Evolutionary conservation across 2,888 invertebrate species (phyloP).

Genomic region (Proisotoma minuta): DNA sequence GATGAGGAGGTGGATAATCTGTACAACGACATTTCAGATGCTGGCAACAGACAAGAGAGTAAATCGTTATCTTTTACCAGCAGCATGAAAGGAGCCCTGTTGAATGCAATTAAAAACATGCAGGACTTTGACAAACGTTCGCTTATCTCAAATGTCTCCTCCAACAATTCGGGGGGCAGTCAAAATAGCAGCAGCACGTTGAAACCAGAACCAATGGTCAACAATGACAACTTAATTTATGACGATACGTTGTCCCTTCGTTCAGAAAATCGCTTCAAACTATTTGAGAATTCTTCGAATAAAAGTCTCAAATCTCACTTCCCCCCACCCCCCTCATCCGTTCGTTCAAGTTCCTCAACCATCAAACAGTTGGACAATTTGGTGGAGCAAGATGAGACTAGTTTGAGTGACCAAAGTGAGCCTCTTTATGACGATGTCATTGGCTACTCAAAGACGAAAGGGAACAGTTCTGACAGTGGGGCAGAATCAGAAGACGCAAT

Average conservation of each 20-base stretch:
- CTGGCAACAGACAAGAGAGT: neutral
- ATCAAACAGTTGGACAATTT: constrained; percentile 2
- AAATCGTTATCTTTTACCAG: constrained; percentile 22
- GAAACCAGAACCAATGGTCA: neutral
- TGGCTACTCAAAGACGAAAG: constrained; percentile 23
- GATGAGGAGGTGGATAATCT: constrained; percentile 37
- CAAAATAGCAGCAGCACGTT: constrained; percentile 8
- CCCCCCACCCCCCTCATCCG: constrained; percentile 9
- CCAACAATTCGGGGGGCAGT: constrained; percentile 18
- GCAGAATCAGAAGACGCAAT: constrained; percentile 40
- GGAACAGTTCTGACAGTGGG: constrained; percentile 33
- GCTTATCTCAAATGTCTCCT: constrained; percentile 7
- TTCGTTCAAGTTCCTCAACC: constrained; percentile 10
- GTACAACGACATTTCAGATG: constrained; percentile 38
- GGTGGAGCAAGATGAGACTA: constrained; percentile 20
- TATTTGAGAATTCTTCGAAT: neutral
- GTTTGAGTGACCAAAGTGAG: constrained; percentile 25
- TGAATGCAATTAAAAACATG: constrained; percentile 25
- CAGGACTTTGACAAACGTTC: constrained; percentile 27
- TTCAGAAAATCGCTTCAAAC: constrained; percentile 24
- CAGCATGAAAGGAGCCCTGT: constrained; percentile 29
- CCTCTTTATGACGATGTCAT: constrained; percentile 47
- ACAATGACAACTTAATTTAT: constrained; percentile 34
- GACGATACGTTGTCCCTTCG: constrained; percentile 44
- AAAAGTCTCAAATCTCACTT: neutral